Evolutionary conservation across 2,797 vertebrate species (phyloP), one percentile per base, ranked within the genome.

Genomic region (Melanogrammus aeglefinus): DNA sequence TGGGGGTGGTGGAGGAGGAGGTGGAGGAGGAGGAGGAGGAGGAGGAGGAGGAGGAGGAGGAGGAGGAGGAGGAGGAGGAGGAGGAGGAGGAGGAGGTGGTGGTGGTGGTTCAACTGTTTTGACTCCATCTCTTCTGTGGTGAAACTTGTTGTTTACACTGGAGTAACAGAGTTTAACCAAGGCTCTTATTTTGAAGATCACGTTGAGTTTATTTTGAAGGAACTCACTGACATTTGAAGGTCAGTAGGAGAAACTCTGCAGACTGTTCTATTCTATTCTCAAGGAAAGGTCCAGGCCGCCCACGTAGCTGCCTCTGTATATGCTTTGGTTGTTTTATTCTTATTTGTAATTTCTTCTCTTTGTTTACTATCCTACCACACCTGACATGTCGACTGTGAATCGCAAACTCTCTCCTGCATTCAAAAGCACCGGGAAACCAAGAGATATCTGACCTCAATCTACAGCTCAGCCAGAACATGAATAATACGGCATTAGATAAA

Each of bases 41-140:
- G n/a, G n/a, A n/a, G n/a, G n/a, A n/a, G n/a, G n/a, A n/a, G n/a
- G n/a, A n/a, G n/a, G n/a, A n/a, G n/a, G n/a, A n/a, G n/a, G n/a
- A n/a, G n/a, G n/a, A n/a, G n/a, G n/a, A n/a, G n/a, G n/a, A n/a
- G n/a, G n/a, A n/a, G n/a, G n/a, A n/a, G n/a, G n/a, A n/a, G n/a
- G n/a, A n/a, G n/a, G n/a, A n/a, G n/a, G n/a, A n/a, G n/a, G n/a
- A n/a, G n/a, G n/a, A n/a, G n/a, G n/a, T n/a, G 35, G 79, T 77
- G 86, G 83, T 81, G 72, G 82, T 73, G 87, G 75, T 90, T 89
- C 86, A 90, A 66, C n/a, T 24, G 63, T 3, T 66, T 66, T 24
- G 57, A 63, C 21, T 63, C 21, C 5, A 7, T 63, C 57, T 24
- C 6, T 66, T 27, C 21, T 63, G 51, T 63, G 3, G 4, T 57